These are phyloP conservation scores for Hyperoodon ampullatus DNA, from an alignment of 2,113 vertebrate species.

Conservation along the genomic window DNA sequence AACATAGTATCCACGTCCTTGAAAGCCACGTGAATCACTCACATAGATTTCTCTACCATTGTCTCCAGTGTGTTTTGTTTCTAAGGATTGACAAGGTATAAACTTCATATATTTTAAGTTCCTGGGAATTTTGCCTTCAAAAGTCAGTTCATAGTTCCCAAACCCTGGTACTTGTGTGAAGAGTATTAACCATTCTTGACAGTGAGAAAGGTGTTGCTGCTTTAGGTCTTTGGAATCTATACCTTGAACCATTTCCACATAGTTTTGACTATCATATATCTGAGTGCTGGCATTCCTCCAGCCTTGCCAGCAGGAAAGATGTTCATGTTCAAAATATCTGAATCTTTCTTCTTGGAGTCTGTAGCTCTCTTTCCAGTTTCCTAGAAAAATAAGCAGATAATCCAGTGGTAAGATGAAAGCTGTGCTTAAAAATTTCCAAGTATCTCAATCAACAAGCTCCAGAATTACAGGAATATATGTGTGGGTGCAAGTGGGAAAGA, in stretches of 20 bases:
- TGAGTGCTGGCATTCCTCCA: not conserved
- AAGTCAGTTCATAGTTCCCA: constrained; percentile 46
- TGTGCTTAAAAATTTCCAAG: constrained; percentile 6
- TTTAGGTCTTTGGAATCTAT: constrained; percentile 5
- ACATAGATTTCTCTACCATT: not conserved
- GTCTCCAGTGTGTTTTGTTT: constrained; percentile 35
- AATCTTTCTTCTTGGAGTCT: constrained; percentile 43
- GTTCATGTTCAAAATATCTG: constrained; percentile 48
- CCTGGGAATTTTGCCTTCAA: not conserved
- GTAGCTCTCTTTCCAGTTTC: constrained; percentile 45
- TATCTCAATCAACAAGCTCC: not conserved
- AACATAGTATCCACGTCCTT: not conserved
- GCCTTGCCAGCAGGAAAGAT: constrained; percentile 21
- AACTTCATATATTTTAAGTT: constrained; percentile 48
- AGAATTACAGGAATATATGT: not conserved
- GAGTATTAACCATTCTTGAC: constrained; percentile 43
- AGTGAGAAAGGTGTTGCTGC: constrained; percentile 14
- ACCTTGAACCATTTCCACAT: not conserved
- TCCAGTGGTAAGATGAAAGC: not conserved
- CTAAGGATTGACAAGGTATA: constrained; percentile 34
- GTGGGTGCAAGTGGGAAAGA: not conserved
- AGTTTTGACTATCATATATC: constrained; percentile 15
- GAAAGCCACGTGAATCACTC: constrained; percentile 27
- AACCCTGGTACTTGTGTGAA: constrained; percentile 17
- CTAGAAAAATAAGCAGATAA: constrained; percentile 58